Evolutionary conservation across 2,113 vertebrate species (phyloP).

Genomic region (Rhinoderma darwinii): DNA sequence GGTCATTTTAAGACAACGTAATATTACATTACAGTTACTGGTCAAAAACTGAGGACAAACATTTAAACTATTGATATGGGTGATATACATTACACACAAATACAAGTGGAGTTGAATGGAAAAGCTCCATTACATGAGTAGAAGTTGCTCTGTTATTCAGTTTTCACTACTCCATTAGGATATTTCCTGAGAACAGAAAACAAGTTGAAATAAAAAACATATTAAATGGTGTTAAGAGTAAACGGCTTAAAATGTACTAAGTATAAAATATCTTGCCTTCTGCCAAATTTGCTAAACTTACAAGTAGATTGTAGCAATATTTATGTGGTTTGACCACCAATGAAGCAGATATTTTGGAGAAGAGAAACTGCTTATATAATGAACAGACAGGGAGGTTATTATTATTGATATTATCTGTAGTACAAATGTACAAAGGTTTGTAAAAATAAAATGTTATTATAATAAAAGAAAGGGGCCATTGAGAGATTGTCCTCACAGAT

Average conservation of each 20-base stretch:
- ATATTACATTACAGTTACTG: neutral
- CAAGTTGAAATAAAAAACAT: slow-evolving; percentile 28
- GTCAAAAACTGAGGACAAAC: neutral
- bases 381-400: slow-evolving; percentile 14
- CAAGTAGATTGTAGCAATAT: slow-evolving; percentile 42
- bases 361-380: slow-evolving; percentile 40
- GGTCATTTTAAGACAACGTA: neutral
- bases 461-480: slow-evolving; percentile 1
- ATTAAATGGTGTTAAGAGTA: slow-evolving; percentile 21
- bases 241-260: neutral
- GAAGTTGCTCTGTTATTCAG: neutral
- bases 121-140: neutral
- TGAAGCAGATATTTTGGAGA: slow-evolving; percentile 34
- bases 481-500: neutral
- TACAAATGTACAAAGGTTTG: slow-evolving; percentile 44
- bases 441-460: slow-evolving; percentile 32
- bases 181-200: neutral
- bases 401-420: slow-evolving; percentile 34
- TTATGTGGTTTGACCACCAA: slow-evolving; percentile 49
- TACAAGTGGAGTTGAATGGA: neutral
- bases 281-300: slow-evolving; percentile 29
- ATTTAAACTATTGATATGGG: neutral
- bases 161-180: neutral
- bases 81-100: neutral
- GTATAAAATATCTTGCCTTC: slow-evolving; percentile 11